Evolutionary conservation across 2,888 invertebrate genomes (phyloP).

Genomic region (Tetragonisca angustula): DNA sequence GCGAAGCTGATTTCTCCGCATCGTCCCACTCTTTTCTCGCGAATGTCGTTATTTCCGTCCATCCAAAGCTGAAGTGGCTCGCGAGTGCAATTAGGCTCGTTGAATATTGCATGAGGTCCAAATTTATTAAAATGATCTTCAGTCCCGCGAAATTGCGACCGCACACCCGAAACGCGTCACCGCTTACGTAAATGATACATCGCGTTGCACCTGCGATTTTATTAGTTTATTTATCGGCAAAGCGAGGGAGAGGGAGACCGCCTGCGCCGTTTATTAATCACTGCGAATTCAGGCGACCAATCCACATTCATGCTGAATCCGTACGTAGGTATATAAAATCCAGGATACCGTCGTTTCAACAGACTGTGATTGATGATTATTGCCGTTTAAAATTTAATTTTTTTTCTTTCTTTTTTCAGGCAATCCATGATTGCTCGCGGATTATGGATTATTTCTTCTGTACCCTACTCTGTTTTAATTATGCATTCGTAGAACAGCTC

Average conservation of each 20-base stretch:
- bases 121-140: constrained; percentile 65
- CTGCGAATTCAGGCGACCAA: not conserved
- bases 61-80: constrained; percentile 40
- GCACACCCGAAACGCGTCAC: constrained; percentile 17
- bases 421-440: not conserved
- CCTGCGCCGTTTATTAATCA: constrained; percentile 7
- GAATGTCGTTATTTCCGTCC: constrained; percentile 21
- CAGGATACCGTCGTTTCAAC: not conserved
- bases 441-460: not conserved
- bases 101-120: constrained; percentile 66
- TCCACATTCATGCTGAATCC: not conserved
- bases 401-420: not conserved
- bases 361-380: not conserved
- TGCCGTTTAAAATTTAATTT: constrained; percentile 2
- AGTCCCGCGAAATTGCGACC: constrained; percentile 38
- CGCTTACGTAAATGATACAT: constrained; percentile 31
- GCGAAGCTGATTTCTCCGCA: not conserved
- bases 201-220: constrained; percentile 38
- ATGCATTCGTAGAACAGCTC: not conserved
- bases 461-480: not conserved
- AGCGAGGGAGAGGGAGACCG: not conserved
- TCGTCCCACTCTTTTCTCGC: not conserved
- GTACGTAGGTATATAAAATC: not conserved
- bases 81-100: constrained; percentile 55
- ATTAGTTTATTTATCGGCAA: constrained; percentile 29